Percentiles rank a stretch among this genome's conserved stretches.
Conservation (phyloP, 2,888 invertebrate species). For the Molanna angustata region DNA sequence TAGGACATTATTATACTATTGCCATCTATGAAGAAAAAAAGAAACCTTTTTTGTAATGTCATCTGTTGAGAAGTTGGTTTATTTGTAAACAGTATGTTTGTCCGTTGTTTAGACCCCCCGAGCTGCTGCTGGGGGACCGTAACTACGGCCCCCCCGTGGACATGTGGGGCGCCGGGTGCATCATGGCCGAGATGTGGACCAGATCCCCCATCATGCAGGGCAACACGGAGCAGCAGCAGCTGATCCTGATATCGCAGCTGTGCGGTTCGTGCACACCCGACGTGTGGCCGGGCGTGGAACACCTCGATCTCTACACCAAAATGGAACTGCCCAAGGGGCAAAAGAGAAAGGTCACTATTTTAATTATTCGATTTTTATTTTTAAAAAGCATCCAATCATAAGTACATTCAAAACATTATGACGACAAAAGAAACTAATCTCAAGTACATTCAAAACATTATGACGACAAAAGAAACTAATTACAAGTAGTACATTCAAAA, state of each 20-base stretch:
- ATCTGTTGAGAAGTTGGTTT: too few species aligned
- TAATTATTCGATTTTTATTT: too few species aligned
- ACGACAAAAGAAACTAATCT: too few species aligned
- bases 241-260: constrained; percentile 90
- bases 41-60: too few species aligned
- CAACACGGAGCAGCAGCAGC: constrained; percentile 93
- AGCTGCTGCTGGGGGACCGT: constrained; percentile 67
- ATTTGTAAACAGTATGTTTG: too few species aligned
- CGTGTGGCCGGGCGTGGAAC: constrained; percentile 92
- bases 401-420: too few species aligned
- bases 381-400: too few species aligned
- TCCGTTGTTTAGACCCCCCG: constrained; percentile 52
- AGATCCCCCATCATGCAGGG: constrained; percentile 94
- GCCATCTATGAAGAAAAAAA: too few species aligned
- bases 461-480: too few species aligned
- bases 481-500: too few species aligned
- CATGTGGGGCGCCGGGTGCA: constrained; percentile 97
- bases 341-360: constrained; percentile 63
- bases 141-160: constrained; percentile 98
- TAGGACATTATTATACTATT: too few species aligned
- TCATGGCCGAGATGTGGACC: constrained; percentile 99
- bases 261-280: constrained; percentile 95
- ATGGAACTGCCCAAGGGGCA: constrained; percentile 86
- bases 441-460: too few species aligned
- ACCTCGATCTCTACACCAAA: constrained; percentile 81